These are phyloP conservation scores for Pandion haliaetus DNA, from an alignment of 2,113 vertebrate species.

Conservation along the genomic window DNA sequence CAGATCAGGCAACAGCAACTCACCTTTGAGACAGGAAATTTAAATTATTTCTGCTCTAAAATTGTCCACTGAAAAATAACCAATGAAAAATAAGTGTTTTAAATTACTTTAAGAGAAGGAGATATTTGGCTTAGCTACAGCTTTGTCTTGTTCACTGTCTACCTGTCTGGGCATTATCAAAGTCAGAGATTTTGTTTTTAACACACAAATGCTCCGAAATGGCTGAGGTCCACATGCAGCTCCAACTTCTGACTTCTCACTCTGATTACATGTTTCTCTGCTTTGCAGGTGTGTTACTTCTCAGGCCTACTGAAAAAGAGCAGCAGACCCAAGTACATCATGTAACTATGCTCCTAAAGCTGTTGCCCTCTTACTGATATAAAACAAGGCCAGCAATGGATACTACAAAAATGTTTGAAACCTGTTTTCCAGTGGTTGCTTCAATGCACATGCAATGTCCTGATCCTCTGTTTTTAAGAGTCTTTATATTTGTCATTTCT, in stretches of 20 bases:
- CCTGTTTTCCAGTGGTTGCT: neutral
- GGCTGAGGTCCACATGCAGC: neutral
- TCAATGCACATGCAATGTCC: neutral
- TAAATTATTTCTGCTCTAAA: neutral
- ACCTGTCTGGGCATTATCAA: neutral
- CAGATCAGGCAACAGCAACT: neutral
- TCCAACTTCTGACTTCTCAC: neutral
- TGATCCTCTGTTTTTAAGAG: neutral
- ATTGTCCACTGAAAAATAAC: neutral
- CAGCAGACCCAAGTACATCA: neutral
- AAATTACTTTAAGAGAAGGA: neutral
- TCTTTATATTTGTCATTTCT: neutral
- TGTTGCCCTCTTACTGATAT: neutral
- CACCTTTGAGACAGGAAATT: neutral
- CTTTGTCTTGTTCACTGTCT: neutral
- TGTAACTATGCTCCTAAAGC: neutral
- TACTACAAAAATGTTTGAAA: neutral
- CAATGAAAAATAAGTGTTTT: neutral
- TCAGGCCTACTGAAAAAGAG: neutral
- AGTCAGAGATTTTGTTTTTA: neutral
- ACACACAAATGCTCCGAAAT: neutral
- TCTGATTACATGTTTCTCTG: neutral
- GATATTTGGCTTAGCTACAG: neutral
- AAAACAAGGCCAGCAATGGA: neutral
- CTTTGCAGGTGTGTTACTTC: neutral